These are phyloP conservation scores for Calycopis cecrops DNA, from an alignment of 1,140 invertebrate genomes.

Conservation along the genomic window DNA sequence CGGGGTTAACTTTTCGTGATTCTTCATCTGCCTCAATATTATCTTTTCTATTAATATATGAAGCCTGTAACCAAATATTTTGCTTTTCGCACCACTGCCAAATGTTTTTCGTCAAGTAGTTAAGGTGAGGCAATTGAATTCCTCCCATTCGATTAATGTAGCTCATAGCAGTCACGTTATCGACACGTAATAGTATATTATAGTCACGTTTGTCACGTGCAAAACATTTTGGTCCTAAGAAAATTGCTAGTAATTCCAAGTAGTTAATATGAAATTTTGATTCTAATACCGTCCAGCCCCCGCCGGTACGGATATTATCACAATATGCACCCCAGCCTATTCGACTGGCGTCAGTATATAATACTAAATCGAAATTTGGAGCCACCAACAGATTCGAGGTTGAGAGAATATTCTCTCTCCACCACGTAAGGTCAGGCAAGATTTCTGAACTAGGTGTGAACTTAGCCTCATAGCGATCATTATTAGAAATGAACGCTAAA, in stretches of 20 bases:
- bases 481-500: too few species aligned
- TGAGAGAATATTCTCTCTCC: neutral
- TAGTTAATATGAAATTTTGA: conserved; percentile 8
- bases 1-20: conserved; percentile 12
- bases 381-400: neutral
- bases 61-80: neutral
- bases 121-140: too few species aligned
- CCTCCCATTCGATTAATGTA: neutral
- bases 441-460: neutral
- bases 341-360: neutral
- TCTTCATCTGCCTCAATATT: neutral
- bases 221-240: conserved; percentile 3
- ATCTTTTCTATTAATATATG: neutral
- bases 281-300: conserved; percentile 6
- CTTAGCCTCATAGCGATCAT: neutral
- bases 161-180: neutral
- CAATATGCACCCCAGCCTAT: neutral
- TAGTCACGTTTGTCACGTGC: neutral
- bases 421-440: neutral
- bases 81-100: neutral
- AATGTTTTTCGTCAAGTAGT: too few species aligned
- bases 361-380: neutral
- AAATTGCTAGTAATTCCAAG: conserved; percentile 4
- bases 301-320: neutral
- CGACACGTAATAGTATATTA: neutral